These are phyloP conservation scores for Rhopilema esculentum DNA, from an alignment of 30 jellyfish, hydroid and myxozoan species.

Conservation along the genomic window DNA sequence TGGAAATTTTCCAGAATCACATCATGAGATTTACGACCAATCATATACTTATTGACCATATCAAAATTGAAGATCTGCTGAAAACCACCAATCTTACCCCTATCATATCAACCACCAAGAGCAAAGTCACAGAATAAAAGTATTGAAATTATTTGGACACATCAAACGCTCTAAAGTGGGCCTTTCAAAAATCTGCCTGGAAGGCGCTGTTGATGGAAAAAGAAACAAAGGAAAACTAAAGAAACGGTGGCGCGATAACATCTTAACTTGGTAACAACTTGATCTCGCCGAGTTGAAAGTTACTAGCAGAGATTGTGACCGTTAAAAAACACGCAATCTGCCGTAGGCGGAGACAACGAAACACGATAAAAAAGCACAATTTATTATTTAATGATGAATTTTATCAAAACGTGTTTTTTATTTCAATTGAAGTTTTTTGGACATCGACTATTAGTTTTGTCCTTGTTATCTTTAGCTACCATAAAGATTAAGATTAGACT, in stretches of 20 bases:
- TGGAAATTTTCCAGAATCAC: constrained; percentile 28
- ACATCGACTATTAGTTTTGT: too few relatives aligned
- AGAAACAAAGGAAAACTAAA: constrained; percentile 8
- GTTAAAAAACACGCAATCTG: constrained; percentile 23
- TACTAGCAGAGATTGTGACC: constrained; percentile 7
- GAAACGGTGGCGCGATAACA: constrained; percentile 39
- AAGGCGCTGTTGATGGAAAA: background rate
- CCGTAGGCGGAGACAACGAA: constrained; percentile 20
- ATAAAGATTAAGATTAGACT: too few relatives aligned
- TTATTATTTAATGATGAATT: too few relatives aligned
- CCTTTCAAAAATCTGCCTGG: constrained; percentile 10
- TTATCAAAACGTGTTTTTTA: too few relatives aligned
- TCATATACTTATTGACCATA: background rate
- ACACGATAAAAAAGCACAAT: too few relatives aligned
- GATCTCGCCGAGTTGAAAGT: constrained; percentile 22
- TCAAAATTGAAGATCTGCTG: background rate
- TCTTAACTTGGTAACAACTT: constrained; percentile 3
- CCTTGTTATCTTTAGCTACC: too few relatives aligned
- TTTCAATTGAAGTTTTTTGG: too few relatives aligned
- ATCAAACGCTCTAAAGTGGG: constrained; percentile 19
- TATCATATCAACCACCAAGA: constrained; percentile 16
- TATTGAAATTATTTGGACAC: constrained; percentile 7
- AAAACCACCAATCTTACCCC: constrained; percentile 17
- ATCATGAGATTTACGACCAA: constrained; percentile 41
- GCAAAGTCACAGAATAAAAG: too few relatives aligned